These are phyloP conservation scores for Melopsittacus undulatus DNA, from an alignment of 2,797 vertebrate genomes.

Conservation along the genomic window DNA sequence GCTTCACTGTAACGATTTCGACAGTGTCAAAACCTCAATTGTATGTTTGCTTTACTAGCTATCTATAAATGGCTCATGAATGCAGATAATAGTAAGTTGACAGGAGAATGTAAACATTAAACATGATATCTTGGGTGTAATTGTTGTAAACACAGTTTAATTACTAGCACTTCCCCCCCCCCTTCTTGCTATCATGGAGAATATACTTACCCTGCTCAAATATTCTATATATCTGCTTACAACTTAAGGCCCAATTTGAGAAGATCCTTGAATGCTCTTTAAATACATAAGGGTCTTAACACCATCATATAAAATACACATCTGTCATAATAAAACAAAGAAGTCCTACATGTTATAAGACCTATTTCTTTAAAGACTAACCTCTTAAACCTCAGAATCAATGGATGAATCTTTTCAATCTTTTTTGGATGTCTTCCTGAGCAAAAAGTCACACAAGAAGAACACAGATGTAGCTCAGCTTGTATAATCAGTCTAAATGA, in stretches of 20 bases:
- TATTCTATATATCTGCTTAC: not conserved
- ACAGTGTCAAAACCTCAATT: not conserved
- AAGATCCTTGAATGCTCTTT: not conserved
- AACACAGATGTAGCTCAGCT: conserved; percentile 33
- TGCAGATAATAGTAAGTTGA: not conserved
- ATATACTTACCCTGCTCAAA: not conserved
- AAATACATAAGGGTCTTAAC: not conserved
- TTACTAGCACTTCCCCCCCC: not conserved
- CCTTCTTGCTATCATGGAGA: not conserved
- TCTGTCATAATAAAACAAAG: not conserved
- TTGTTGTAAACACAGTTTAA: not conserved
- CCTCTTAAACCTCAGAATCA: not conserved
- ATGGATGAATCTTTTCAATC: not conserved
- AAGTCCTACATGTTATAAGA: not conserved
- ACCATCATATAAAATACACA: not conserved
- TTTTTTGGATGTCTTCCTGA: conserved; percentile 10
- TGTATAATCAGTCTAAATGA: conserved; percentile 29
- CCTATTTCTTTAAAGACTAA: not conserved
- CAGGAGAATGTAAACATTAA: conserved; percentile 1
- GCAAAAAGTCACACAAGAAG: conserved; percentile 10
- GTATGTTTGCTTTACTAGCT: conserved; percentile 3
- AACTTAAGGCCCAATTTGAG: not conserved
- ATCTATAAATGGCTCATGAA: not conserved
- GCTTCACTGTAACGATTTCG: not conserved
- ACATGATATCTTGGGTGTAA: not conserved